Conservation (phyloP, 1,140 invertebrate species). For the Heliothis subflexa region DNA sequence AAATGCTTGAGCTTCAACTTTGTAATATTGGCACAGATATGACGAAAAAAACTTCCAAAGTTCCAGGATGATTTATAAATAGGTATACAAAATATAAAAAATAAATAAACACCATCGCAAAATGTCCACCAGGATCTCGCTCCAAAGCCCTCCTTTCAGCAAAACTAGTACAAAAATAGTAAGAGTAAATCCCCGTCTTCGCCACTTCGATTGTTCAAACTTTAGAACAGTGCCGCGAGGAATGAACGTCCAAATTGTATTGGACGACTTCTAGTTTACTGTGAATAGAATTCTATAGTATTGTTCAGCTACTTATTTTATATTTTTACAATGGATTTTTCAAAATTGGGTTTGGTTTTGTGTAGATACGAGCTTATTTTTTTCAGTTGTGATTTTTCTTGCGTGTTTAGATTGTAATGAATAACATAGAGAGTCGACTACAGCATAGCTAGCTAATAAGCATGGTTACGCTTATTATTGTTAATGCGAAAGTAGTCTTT, state of each 20-base stretch:
- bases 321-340: neutral
- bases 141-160: constrained; percentile 20
- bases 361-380: too few relatives aligned
- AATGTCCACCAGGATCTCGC: neutral
- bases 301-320: neutral
- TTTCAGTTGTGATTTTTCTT: too few relatives aligned
- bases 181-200: constrained; percentile 5
- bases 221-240: neutral
- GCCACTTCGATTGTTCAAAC: constrained; percentile 16
- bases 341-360: neutral
- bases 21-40: too few relatives aligned
- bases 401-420: too few relatives aligned
- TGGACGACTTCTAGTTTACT: constrained; percentile 5
- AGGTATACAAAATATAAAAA: too few relatives aligned
- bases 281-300: neutral
- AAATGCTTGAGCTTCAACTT: too few relatives aligned
- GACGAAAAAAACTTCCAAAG: neutral
- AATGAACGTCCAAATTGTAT: constrained; percentile 35
- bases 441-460: too few relatives aligned
- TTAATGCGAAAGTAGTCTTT: too few relatives aligned
- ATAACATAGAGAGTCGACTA: too few relatives aligned
- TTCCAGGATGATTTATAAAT: too few relatives aligned
- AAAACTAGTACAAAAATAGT: neutral
- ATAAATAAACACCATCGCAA: neutral
- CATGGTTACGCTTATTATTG: too few relatives aligned